phyloP scores from a whole-genome alignment of 2,888 invertebrate species.

The Tenthredo scrophulariae region DNA sequence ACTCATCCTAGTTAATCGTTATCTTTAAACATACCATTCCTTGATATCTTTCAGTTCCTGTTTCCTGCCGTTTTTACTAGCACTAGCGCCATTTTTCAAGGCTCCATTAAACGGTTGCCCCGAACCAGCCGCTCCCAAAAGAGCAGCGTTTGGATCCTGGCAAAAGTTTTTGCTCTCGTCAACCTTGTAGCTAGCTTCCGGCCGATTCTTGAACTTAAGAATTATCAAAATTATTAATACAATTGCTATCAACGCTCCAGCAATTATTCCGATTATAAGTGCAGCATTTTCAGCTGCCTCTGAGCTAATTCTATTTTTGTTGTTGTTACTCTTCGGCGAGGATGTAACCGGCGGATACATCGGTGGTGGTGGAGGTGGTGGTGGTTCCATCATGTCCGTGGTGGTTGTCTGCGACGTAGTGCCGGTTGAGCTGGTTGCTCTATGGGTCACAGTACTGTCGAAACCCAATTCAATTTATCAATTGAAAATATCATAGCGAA shows the following conservation, averaged over 20 bases:
- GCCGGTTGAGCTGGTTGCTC: conserved; percentile 64
- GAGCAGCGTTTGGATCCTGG: conserved; percentile 89
- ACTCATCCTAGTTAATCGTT: not conserved
- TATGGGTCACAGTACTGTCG: conserved; percentile 68
- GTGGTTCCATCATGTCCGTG: conserved; percentile 74
- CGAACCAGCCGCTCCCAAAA: conserved; percentile 82
- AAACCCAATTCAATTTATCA: not conserved
- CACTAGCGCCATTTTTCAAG: conserved; percentile 72
- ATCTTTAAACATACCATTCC: conserved; percentile 95
- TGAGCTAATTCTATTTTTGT: conserved; percentile 80
- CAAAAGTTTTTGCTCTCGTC: conserved; percentile 90
- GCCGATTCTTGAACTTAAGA: conserved; percentile 91
- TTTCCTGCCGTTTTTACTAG: conserved; percentile 83
- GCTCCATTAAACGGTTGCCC: conserved; percentile 78
- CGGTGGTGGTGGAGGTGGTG: conserved; percentile 73
- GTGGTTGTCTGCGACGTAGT: conserved; percentile 68
- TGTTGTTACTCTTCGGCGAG: conserved; percentile 71
- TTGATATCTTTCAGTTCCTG: conserved; percentile 93
- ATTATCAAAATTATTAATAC: conserved; percentile 94
- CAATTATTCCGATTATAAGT: conserved; percentile 92
- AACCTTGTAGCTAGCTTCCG: conserved; percentile 95
- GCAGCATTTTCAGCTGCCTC: conserved; percentile 88
- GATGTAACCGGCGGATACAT: conserved; percentile 74
- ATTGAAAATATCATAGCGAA: not conserved
- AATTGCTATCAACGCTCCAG: conserved; percentile 93